Evolutionary conservation across 2,113 vertebrate genomes (phyloP).

Genomic region (Muntiacus reevesi): DNA sequence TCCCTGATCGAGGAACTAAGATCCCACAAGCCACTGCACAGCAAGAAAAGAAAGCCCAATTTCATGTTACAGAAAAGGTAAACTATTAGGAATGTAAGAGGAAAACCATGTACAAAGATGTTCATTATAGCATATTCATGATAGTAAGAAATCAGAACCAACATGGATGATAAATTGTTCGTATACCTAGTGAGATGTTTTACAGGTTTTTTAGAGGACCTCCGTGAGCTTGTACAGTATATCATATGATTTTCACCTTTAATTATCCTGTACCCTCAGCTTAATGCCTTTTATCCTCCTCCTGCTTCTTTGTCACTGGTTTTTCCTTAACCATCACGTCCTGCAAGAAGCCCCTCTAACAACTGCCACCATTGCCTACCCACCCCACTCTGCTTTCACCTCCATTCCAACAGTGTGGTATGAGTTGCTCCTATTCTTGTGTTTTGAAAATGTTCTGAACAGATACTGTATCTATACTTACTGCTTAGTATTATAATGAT

Average conservation of each 20-base stretch:
- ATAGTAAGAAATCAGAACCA: not conserved
- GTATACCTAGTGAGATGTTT: not conserved
- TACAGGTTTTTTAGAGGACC: not conserved
- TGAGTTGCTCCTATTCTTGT: not conserved
- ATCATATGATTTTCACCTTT: not conserved
- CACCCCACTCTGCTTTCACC: not conserved
- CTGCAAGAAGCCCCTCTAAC: not conserved
- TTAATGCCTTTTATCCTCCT: not conserved
- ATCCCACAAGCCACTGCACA: not conserved
- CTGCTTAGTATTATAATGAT: not conserved
- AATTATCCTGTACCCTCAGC: not conserved
- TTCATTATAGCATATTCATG: not conserved
- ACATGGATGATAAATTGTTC: not conserved
- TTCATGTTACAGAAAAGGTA: not conserved
- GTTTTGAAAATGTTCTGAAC: not conserved
- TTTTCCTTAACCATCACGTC: not conserved
- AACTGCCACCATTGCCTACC: not conserved
- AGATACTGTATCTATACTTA: not conserved
- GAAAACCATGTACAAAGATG: not conserved
- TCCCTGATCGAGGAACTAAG: not conserved
- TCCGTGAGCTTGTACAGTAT: not conserved
- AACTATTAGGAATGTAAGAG: not conserved
- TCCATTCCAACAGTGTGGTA: not conserved
- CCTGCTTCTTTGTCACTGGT: not conserved
- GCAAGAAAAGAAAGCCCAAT: not conserved